These are phyloP conservation scores for Drosophila murphyi DNA, from an alignment of 1,140 invertebrate genomes.

Conservation along the genomic window DNA sequence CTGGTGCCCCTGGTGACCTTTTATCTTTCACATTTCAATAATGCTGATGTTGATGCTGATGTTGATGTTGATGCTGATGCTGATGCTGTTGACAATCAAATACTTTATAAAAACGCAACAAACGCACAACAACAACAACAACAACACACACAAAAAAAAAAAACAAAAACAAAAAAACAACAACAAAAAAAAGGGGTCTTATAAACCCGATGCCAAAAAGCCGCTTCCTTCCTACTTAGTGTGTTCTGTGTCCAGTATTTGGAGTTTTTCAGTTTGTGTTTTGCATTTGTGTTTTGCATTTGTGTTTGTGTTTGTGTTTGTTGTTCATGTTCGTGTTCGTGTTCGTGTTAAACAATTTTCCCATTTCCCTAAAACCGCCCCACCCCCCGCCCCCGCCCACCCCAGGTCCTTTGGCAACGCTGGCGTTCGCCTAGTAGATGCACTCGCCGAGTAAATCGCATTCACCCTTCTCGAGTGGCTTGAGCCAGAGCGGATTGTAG, in stretches of 20 bases:
- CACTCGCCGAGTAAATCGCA: slow-evolving; percentile 84
- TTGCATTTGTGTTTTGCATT: not conserved
- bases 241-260: not conserved
- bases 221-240: not conserved
- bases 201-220: slow-evolving; percentile 3
- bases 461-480: slow-evolving; percentile 79
- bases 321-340: not conserved
- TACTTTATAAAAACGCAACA: not conserved
- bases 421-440: slow-evolving; percentile 71
- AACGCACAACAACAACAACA: slow-evolving; percentile 8
- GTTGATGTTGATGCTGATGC: slow-evolving; percentile 17
- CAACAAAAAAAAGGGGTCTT: not conserved
- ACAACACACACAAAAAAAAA: not conserved
- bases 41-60: slow-evolving; percentile 9
- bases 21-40: slow-evolving; percentile 25
- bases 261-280: not conserved
- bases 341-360: too few species aligned
- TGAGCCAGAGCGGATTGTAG: slow-evolving; percentile 83
- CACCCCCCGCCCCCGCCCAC: too few species aligned
- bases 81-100: slow-evolving; percentile 33
- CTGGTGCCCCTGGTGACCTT: slow-evolving; percentile 12
- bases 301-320: not conserved
- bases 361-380: too few species aligned
- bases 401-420: not conserved
- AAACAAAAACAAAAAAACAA: not conserved